phyloP scores from a whole-genome alignment of 2,797 vertebrate species.

The Xyrichtys novacula region DNA sequence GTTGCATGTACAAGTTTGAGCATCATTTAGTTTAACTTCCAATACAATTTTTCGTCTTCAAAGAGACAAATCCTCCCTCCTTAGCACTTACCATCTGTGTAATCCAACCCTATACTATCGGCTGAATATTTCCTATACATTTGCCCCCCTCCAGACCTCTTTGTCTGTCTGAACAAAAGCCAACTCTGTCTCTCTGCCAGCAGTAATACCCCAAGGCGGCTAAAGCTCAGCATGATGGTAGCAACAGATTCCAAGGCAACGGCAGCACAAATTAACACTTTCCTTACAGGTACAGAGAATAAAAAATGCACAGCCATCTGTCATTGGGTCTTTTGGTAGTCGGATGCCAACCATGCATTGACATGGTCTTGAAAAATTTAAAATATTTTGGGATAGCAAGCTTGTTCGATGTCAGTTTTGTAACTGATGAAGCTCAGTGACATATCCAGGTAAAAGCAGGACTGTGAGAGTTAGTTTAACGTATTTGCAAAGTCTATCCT shows the following conservation, averaged over 20 bases:
- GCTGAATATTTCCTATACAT: neutral
- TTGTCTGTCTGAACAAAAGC: conserved; percentile 26
- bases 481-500: neutral
- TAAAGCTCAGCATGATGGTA: conserved; percentile 61
- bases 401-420: neutral
- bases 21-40: neutral
- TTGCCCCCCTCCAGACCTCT: conserved; percentile 24
- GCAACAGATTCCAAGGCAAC: conserved; percentile 83
- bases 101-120: neutral
- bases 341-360: neutral
- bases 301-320: conserved; percentile 6
- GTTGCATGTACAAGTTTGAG: neutral
- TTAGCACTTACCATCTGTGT: conserved; percentile 1
- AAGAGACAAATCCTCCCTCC: neutral
- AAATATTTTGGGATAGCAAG: neutral
- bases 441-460: neutral
- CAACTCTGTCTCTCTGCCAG: conserved; percentile 44
- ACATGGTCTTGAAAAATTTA: neutral
- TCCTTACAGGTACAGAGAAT: conserved; percentile 45
- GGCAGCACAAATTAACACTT: conserved; percentile 73
- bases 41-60: neutral
- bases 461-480: neutral
- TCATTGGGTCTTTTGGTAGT: neutral
- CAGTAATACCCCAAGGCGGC: conserved; percentile 62
- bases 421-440: neutral